Evolutionary conservation across 2,888 invertebrate genomes (phyloP).

Genomic region (Cryptocephalus moraei): DNA sequence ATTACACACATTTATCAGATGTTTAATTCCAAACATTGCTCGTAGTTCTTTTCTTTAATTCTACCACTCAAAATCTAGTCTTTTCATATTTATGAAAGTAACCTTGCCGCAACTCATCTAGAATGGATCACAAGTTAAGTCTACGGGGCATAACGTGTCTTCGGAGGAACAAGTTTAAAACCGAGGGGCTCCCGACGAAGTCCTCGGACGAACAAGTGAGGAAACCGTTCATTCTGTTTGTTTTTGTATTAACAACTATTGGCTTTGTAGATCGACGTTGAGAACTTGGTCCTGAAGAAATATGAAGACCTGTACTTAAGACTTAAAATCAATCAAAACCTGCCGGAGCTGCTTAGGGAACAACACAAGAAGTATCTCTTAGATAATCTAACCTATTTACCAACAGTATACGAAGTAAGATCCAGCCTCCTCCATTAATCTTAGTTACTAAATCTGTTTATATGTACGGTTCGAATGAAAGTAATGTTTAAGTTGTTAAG

Average conservation of each 20-base stretch:
- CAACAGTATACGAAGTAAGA: slow-evolving; percentile 47
- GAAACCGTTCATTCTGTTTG: background rate
- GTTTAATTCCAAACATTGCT: too few relatives aligned
- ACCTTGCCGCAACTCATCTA: background rate
- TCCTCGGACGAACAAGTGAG: slow-evolving; percentile 52
- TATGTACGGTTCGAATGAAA: too few relatives aligned
- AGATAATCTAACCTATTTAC: slow-evolving; percentile 55
- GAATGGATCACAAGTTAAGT: slow-evolving; percentile 2
- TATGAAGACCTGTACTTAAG: slow-evolving; percentile 41
- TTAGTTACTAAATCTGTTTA: too few relatives aligned
- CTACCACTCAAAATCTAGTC: too few relatives aligned
- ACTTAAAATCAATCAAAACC: slow-evolving; percentile 43
- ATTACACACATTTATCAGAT: too few relatives aligned
- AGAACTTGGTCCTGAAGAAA: slow-evolving; percentile 44
- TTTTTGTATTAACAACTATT: slow-evolving; percentile 9
- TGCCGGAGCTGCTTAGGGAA: slow-evolving; percentile 51
- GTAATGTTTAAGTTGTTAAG: too few relatives aligned
- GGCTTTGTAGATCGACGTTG: slow-evolving; percentile 45
- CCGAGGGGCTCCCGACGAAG: slow-evolving; percentile 48
- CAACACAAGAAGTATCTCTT: slow-evolving; percentile 58
- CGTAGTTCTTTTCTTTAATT: too few relatives aligned
- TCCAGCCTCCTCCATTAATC: too few relatives aligned
- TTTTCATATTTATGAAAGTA: too few relatives aligned
- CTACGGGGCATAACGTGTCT: slow-evolving; percentile 25
- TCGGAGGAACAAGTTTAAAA: slow-evolving; percentile 42